Evolutionary conservation across 2,888 invertebrate species (phyloP).

Genomic region (Cephalotes varians): DNA sequence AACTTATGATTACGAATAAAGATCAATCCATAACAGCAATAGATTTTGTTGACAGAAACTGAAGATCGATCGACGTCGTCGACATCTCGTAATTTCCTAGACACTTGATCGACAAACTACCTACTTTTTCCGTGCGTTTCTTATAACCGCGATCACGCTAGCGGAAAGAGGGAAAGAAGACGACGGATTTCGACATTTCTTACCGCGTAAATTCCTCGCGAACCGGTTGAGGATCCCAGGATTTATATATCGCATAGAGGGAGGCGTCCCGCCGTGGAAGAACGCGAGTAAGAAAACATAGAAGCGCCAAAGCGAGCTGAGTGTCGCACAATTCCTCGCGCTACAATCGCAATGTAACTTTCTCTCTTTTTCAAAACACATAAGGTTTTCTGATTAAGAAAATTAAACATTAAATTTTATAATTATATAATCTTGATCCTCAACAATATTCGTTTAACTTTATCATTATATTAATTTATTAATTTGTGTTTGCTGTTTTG

Average conservation of each 20-base stretch:
- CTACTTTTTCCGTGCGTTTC: constrained; percentile 60
- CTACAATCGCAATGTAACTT: constrained; percentile 57
- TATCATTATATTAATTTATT: too few species aligned
- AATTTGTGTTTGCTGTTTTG: not conserved
- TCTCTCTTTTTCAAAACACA: not conserved
- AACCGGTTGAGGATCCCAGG: constrained; percentile 81
- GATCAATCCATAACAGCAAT: not conserved
- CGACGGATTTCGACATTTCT: constrained; percentile 73
- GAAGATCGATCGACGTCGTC: constrained; percentile 25
- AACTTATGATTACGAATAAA: not conserved
- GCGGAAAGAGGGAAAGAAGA: constrained; percentile 61
- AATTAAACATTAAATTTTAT: not conserved
- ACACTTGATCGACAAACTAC: constrained; percentile 53
- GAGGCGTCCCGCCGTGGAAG: constrained; percentile 56
- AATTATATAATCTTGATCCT: too few species aligned
- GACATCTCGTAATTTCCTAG: constrained; percentile 55
- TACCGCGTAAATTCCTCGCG: constrained; percentile 68
- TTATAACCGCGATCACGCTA: constrained; percentile 33
- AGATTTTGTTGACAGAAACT: not conserved
- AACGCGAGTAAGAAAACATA: constrained; percentile 49
- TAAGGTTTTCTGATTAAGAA: not conserved
- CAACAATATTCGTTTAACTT: too few species aligned
- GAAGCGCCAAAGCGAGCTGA: constrained; percentile 31
- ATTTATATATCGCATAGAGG: constrained; percentile 79
- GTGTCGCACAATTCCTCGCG: constrained; percentile 29